Base-by-base conservation (phyloP, 1,140 invertebrate genomes). In the Hestina assimilis region DNA sequence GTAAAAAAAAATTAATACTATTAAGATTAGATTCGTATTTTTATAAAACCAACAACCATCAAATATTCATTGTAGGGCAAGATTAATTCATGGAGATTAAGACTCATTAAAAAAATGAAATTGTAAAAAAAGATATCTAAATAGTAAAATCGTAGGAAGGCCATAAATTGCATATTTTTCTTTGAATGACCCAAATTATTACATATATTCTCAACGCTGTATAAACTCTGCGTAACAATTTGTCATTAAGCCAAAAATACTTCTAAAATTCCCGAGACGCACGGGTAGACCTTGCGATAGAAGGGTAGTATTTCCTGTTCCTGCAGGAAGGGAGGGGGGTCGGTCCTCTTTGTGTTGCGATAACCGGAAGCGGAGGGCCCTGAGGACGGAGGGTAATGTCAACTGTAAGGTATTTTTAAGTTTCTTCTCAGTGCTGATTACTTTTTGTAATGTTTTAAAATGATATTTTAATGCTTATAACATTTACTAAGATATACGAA, bases 221-320 rank as follows among this genome's bases (percentile, higher is more conserved):
- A 31, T 9, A 56, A 56, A 67, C 54, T 53, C 56, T 33, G 35
- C 26, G 11, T 43, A 54, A 63, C 59, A 72, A 72, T 74, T 79
- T 70, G 65, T 66, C 72, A 80, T 79, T 79, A 81, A 66, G 35
- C 75, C 63, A 72, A 80, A 79, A 72, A 78, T 69, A 69, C 63
- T 78, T 76, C 73, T 71, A 73, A 80, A 76, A 70, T 72, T 58
- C 63, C 52, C 65, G 63, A 70, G 75, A 68, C 57, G 48, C 66
- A 74, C 68, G 83, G 69, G 75, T 79, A 77, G 77, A 75, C 76
- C 79, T 80, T 78, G 72, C 79, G 76, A 84, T 84, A 82, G 82
- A 85, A 85, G 84, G 84, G 84, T 87, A 87, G 82, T 87, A 72
- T 85, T 83, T 87, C 84, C 84, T 76, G 73, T 87, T 85, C 81